These are phyloP conservation scores for Enteromius mattozi DNA, from an alignment of 2,797 vertebrate species.

Conservation along the genomic window DNA sequence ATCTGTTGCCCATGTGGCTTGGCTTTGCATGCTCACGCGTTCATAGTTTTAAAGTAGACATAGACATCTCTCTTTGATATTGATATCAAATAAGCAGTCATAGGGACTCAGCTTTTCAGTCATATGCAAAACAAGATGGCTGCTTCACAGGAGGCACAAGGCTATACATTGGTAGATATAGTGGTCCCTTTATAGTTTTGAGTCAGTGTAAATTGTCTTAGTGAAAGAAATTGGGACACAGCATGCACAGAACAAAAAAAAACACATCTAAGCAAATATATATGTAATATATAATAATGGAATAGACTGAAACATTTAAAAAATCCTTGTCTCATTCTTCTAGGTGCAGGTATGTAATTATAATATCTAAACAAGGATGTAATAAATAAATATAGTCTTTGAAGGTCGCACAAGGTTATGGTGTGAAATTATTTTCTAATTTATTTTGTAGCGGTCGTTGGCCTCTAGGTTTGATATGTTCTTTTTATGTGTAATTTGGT, in stretches of 20 bases:
- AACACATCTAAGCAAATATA: slow-evolving; percentile 9
- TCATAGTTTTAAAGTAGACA: slow-evolving; percentile 24
- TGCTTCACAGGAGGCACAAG: slow-evolving; percentile 22
- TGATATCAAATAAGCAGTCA: slow-evolving; percentile 4
- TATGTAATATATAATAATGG: not conserved
- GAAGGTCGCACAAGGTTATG: slow-evolving; percentile 19
- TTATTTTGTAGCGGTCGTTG: not conserved
- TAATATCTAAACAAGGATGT: not conserved
- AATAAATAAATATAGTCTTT: not conserved
- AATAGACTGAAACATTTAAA: not conserved
- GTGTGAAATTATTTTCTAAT: not conserved
- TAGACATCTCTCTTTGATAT: slow-evolving; percentile 25
- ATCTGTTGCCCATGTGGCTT: slow-evolving; percentile 7
- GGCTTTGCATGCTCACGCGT: slow-evolving; percentile 9
- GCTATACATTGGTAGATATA: slow-evolving; percentile 3
- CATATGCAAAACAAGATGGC: slow-evolving; percentile 49
- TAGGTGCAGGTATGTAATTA: not conserved
- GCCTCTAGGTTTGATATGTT: not conserved
- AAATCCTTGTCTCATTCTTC: not conserved
- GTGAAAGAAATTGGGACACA: not conserved
- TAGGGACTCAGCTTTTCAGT: slow-evolving; percentile 31
- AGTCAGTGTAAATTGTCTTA: not conserved
- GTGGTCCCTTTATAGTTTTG: slow-evolving; percentile 13
- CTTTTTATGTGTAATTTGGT: not conserved
- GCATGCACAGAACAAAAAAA: not conserved